phyloP scores from a whole-genome alignment of 2,888 invertebrate genomes.

The Cybosia mesomella region DNA sequence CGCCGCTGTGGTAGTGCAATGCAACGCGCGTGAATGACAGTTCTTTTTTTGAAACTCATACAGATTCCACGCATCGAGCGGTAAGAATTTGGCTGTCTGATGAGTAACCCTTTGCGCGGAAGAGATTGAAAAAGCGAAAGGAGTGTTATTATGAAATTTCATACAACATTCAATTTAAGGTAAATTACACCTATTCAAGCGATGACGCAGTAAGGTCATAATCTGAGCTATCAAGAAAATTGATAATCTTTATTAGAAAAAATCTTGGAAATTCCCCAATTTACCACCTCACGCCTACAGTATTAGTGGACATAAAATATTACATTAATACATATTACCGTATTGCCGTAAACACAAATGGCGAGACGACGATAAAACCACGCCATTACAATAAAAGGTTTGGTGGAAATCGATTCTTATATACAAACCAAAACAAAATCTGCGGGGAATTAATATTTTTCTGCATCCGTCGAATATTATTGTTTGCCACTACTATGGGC shows the following conservation, averaged over 20 bases:
- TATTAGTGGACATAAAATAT: slow-evolving; percentile 16
- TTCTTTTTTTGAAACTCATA: no score
- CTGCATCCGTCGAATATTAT: neutral
- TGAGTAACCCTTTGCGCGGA: no score
- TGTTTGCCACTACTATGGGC: neutral
- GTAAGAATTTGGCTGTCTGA: no score
- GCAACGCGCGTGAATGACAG: no score
- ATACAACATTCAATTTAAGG: neutral
- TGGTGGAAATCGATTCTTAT: slow-evolving; percentile 17
- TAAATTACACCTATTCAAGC: neutral
- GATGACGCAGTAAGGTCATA: no score
- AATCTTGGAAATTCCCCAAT: neutral
- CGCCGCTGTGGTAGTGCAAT: no score
- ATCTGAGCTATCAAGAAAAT: no score
- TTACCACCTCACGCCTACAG: neutral
- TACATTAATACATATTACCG: slow-evolving; percentile 26
- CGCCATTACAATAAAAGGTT: slow-evolving; percentile 31
- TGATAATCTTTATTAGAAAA: neutral
- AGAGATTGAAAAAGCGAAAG: no score
- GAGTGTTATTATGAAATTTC: no score
- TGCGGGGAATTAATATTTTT: slow-evolving; percentile 10
- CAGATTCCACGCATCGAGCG: no score
- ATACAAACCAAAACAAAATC: slow-evolving; percentile 12
- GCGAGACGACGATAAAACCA: slow-evolving; percentile 34
- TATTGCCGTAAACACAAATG: slow-evolving; percentile 41